These are phyloP conservation scores for Corvus moneduloides DNA, from an alignment of 2,113 vertebrate genomes.

Conservation along the genomic window DNA sequence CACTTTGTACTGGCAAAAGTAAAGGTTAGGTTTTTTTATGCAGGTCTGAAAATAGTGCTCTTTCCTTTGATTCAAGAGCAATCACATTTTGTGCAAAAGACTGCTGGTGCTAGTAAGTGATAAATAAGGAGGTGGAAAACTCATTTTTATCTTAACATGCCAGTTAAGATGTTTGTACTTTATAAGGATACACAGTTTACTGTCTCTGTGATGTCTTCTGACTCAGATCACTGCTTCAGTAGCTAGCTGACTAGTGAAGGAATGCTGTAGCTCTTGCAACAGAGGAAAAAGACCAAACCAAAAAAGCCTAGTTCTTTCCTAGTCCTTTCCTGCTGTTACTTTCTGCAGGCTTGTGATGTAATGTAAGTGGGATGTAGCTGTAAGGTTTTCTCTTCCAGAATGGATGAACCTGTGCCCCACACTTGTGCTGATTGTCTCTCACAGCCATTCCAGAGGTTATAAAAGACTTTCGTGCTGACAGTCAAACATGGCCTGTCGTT, in stretches of 20 bases:
- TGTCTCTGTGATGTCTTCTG: background rate
- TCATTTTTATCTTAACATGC: background rate
- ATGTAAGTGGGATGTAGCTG: background rate
- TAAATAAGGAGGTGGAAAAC: background rate
- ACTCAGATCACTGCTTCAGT: background rate
- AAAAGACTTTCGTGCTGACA: background rate
- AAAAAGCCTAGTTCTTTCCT: background rate
- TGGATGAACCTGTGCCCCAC: background rate
- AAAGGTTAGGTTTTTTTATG: background rate
- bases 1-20: background rate
- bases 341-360: background rate
- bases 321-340: background rate
- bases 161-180: background rate
- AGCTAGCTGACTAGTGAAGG: background rate
- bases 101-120: background rate
- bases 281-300: background rate
- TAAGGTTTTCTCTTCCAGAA: background rate
- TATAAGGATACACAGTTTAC: background rate
- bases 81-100: background rate
- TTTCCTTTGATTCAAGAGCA: background rate
- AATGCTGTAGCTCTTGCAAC: background rate
- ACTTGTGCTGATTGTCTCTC: background rate
- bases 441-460: background rate
- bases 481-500: background rate
- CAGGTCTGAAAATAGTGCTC: background rate